A percentile compares a stretch with the other conserved stretches of the same genome.
phyloP scores from a whole-genome alignment of 2,888 invertebrate species.

The Ischnus inquisitorius region DNA sequence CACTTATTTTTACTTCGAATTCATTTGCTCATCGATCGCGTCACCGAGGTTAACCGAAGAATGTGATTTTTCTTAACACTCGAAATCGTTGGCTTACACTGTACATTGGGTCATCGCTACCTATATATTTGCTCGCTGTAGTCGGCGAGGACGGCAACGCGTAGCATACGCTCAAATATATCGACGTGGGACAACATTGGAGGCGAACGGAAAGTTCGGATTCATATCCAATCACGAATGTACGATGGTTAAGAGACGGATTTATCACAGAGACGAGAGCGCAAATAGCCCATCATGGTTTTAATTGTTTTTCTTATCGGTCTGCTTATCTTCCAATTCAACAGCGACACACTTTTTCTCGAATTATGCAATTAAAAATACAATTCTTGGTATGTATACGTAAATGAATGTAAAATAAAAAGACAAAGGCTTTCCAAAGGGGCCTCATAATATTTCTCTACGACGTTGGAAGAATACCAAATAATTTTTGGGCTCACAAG shows the following conservation, averaged over 20 bases:
- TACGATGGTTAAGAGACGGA: not conserved
- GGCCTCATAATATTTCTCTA: too few species aligned
- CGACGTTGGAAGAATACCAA: too few species aligned
- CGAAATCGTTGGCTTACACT: constrained; percentile 20
- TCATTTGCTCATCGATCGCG: constrained; percentile 45
- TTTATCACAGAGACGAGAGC: too few species aligned
- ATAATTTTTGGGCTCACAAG: too few species aligned
- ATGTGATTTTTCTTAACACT: constrained; percentile 55
- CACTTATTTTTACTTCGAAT: constrained; percentile 21
- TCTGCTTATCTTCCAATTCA: too few species aligned
- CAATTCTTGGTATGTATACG: too few species aligned
- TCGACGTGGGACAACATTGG: constrained; percentile 9
- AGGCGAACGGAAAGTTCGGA: constrained; percentile 1
- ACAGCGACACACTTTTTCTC: too few species aligned
- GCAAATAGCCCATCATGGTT: too few species aligned
- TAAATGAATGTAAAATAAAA: too few species aligned
- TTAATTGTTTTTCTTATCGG: too few species aligned
- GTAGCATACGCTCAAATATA: constrained; percentile 19
- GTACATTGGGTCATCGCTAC: constrained; percentile 24
- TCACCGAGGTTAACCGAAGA: constrained; percentile 45
- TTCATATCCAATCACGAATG: constrained; percentile 6
- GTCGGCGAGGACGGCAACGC: constrained; percentile 4
- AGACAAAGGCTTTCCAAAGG: too few species aligned
- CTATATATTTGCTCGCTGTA: constrained; percentile 39
- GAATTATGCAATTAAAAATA: too few species aligned